A percentile compares a stretch with the other conserved stretches of the same genome.
Conservation (phyloP, 1,140 invertebrate genomes). For the Heliothis subflexa region DNA sequence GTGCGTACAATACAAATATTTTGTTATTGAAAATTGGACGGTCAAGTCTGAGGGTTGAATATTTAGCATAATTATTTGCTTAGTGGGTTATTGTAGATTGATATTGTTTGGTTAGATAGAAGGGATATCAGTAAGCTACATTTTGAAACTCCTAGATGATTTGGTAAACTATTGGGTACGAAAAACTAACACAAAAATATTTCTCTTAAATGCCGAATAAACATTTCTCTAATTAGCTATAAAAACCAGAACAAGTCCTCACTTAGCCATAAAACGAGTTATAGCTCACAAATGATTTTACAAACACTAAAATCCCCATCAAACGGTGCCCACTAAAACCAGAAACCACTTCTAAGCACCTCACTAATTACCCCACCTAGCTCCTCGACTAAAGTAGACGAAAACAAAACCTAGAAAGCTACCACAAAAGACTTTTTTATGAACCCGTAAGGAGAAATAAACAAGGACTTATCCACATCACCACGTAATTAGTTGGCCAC, state of each 20-base stretch:
- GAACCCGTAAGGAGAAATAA: slow-evolving; percentile 45
- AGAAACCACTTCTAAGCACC: slow-evolving; percentile 10
- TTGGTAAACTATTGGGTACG: too few relatives aligned
- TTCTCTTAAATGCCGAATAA: too few relatives aligned
- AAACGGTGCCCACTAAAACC: background rate
- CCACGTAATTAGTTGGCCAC: slow-evolving; percentile 52
- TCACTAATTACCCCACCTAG: slow-evolving; percentile 16
- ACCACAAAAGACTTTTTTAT: slow-evolving; percentile 44
- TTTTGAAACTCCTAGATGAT: too few relatives aligned
- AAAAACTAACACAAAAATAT: too few relatives aligned
- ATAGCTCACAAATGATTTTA: background rate
- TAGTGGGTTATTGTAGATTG: background rate
- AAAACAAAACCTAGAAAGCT: slow-evolving; percentile 39
- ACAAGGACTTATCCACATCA: slow-evolving; percentile 49
- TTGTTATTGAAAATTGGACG: slow-evolving; percentile 35
- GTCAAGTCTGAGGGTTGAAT: background rate
- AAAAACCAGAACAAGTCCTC: background rate
- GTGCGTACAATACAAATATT: slow-evolving; percentile 32
- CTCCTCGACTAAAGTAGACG: background rate
- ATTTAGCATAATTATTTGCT: background rate
- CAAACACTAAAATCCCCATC: background rate
- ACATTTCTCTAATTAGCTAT: background rate
- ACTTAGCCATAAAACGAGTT: background rate
- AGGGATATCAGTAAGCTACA: background rate
- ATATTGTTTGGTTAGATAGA: background rate